phyloP scores from a whole-genome alignment of 1,140 invertebrate genomes.

The Drosophila nigrodunni region DNA sequence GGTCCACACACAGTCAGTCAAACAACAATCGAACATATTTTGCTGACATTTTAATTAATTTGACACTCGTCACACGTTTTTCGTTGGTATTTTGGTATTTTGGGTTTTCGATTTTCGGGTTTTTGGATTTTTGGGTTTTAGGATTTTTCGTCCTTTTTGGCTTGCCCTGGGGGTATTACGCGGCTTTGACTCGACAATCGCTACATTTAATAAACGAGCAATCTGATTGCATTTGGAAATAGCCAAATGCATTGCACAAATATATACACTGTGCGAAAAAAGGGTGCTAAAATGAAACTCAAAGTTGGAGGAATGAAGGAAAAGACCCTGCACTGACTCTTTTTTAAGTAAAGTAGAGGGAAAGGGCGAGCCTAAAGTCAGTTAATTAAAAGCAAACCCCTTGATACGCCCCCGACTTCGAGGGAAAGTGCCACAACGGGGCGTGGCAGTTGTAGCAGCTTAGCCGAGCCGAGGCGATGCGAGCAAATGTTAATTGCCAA shows the following conservation, averaged over 20 bases:
- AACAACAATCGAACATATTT: slow-evolving; percentile 83
- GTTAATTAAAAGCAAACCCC: slow-evolving; percentile 61
- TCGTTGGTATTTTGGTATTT: slow-evolving; percentile 21
- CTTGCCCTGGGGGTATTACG: slow-evolving; percentile 52
- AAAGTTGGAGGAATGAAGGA: too few relatives aligned
- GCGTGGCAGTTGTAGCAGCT: slow-evolving; percentile 31
- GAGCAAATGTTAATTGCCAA: slow-evolving; percentile 74
- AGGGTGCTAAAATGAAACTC: too few relatives aligned
- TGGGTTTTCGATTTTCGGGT: slow-evolving; percentile 15
- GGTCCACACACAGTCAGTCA: slow-evolving; percentile 1
- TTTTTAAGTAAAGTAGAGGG: background rate
- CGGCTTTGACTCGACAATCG: slow-evolving; percentile 49
- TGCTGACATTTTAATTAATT: slow-evolving; percentile 84
- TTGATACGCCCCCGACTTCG: slow-evolving; percentile 29
- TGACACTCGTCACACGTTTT: slow-evolving; percentile 66
- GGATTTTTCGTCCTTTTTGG: slow-evolving; percentile 6
- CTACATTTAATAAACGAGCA: slow-evolving; percentile 62
- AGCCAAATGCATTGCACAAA: background rate
- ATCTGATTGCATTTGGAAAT: slow-evolving; percentile 34
- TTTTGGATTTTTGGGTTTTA: slow-evolving; percentile 14
- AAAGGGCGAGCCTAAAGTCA: slow-evolving; percentile 56
- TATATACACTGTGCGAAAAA: background rate
- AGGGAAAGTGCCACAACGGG: slow-evolving; percentile 38
- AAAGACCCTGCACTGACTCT: too few relatives aligned
- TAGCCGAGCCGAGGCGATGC: slow-evolving; percentile 33